Conservation (phyloP, 2,113 vertebrate genomes). For the Laticauda laticaudata region DNA sequence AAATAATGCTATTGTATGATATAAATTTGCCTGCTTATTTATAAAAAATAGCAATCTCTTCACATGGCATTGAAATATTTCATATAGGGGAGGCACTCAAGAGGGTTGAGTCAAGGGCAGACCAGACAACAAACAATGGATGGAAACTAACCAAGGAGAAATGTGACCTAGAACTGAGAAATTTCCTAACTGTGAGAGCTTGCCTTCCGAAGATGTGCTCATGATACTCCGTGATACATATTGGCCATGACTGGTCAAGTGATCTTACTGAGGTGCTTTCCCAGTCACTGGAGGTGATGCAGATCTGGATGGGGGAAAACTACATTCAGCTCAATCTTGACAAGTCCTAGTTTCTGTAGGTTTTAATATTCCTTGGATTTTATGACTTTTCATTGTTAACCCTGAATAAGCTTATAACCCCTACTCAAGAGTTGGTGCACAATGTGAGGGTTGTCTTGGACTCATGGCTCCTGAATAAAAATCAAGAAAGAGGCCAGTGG, state of each 20-base stretch:
- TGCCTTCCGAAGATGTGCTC: not conserved
- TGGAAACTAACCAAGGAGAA: not conserved
- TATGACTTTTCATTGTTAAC: not conserved
- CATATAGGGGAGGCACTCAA: not conserved
- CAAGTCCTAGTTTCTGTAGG: not conserved
- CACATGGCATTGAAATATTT: not conserved
- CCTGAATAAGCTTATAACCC: not conserved
- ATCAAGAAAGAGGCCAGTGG: not conserved
- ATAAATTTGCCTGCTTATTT: not conserved
- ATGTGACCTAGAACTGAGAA: not conserved
- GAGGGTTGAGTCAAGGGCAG: not conserved
- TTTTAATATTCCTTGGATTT: not conserved
- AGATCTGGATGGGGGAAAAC: not conserved
- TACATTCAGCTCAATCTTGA: not conserved
- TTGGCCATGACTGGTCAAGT: not conserved
- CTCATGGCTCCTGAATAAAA: not conserved
- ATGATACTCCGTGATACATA: not conserved
- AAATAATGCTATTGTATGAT: not conserved
- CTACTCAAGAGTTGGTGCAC: not conserved
- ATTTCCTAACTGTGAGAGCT: not conserved
- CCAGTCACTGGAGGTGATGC: not conserved
- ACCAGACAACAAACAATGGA: not conserved
- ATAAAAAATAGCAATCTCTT: not conserved
- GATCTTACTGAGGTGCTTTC: not conserved
- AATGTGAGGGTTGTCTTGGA: not conserved